Evolutionary conservation across 2,113 vertebrate species (phyloP).

Genomic region (Cygnus atratus): DNA sequence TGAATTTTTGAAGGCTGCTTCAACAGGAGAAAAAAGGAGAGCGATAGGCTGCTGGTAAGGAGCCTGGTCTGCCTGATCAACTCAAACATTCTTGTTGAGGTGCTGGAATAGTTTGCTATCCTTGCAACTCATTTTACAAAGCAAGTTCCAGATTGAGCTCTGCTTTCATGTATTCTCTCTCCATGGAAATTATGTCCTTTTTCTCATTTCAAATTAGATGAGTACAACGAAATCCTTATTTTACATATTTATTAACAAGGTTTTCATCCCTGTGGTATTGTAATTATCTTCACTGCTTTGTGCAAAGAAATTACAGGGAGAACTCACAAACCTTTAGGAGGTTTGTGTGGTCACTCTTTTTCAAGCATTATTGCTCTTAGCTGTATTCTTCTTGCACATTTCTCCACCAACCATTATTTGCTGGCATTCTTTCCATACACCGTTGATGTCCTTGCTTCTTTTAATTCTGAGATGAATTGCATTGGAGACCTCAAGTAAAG

Average conservation of each 20-base stretch:
- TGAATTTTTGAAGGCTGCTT: background rate
- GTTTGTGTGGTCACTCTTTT: background rate
- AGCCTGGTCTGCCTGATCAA: background rate
- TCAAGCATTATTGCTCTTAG: background rate
- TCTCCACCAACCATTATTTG: background rate
- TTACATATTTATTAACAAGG: slow-evolving; percentile 79
- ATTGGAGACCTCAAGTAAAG: background rate
- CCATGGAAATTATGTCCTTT: slow-evolving; percentile 64
- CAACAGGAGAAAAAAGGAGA: background rate
- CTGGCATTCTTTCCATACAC: background rate
- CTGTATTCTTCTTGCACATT: background rate
- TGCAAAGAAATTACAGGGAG: slow-evolving; percentile 29
- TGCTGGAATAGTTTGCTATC: background rate
- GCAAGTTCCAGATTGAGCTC: slow-evolving; percentile 42
- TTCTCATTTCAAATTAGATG: slow-evolving; percentile 73
- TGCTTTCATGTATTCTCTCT: slow-evolving; percentile 64
- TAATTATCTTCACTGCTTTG: slow-evolving; percentile 61
- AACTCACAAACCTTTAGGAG: background rate
- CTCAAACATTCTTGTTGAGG: background rate
- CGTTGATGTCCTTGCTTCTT: background rate
- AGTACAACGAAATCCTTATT: slow-evolving; percentile 72
- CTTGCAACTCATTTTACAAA: slow-evolving; percentile 34
- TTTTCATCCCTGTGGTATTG: slow-evolving; percentile 71
- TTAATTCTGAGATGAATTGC: background rate
- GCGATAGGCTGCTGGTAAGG: background rate